Evolutionary conservation across 2,113 vertebrate species (phyloP).

Genomic region (Callopanchax toddi): DNA sequence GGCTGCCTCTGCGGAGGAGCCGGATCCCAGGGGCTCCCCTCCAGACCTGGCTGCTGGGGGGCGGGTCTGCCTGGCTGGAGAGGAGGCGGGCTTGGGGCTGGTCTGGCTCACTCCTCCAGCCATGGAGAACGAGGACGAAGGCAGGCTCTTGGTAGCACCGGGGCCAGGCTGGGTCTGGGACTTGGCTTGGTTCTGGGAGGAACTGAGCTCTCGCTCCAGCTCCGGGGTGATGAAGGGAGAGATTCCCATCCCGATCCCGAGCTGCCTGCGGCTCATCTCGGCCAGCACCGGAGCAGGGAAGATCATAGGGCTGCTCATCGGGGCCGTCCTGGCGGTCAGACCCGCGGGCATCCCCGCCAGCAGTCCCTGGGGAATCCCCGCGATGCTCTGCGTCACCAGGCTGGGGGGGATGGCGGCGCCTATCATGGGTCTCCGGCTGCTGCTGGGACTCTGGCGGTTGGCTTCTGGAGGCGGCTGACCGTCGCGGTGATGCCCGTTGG

Average conservation of each 20-base stretch:
- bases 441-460: slow-evolving; percentile 84
- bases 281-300: slow-evolving; percentile 78
- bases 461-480: slow-evolving; percentile 78
- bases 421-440: slow-evolving; percentile 83
- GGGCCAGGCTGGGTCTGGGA: slow-evolving; percentile 73
- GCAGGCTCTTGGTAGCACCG: slow-evolving; percentile 60
- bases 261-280: slow-evolving; percentile 80
- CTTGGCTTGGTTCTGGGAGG: slow-evolving; percentile 81
- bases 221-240: slow-evolving; percentile 78
- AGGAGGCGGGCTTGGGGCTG: slow-evolving; percentile 83
- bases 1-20: slow-evolving; percentile 62
- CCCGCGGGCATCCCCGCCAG: slow-evolving; percentile 75
- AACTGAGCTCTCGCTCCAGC: slow-evolving; percentile 84
- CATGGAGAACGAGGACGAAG: slow-evolving; percentile 69
- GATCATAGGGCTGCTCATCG: slow-evolving; percentile 73
- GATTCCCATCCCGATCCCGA: slow-evolving; percentile 76
- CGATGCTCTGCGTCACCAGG: slow-evolving; percentile 81
- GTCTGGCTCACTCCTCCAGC: slow-evolving; percentile 73
- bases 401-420: slow-evolving; percentile 82
- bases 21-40: slow-evolving; percentile 77
- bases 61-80: slow-evolving; percentile 80
- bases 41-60: slow-evolving; percentile 80
- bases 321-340: slow-evolving; percentile 74
- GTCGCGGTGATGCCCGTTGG: slow-evolving; percentile 84
- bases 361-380: slow-evolving; percentile 73